phyloP scores from a whole-genome alignment of 2,888 invertebrate species.

The Rhamnusium bicolor region DNA sequence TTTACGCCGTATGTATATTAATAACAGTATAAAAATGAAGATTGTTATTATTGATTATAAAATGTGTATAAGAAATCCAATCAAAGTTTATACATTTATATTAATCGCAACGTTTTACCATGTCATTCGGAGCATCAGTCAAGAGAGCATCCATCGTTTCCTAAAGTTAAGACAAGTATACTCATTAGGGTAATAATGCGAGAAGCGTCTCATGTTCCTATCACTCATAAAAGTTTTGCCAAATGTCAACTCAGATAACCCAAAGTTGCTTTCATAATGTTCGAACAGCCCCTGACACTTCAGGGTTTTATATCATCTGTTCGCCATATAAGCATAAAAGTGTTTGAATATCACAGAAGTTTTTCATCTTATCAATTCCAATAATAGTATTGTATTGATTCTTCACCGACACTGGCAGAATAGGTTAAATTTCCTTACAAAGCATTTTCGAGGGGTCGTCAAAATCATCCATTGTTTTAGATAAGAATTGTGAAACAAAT shows the following conservation, averaged over 20 bases:
- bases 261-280: not conserved
- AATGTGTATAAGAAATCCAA: too few species aligned
- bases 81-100: not conserved
- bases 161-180: not conserved
- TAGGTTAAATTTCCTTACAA: not conserved
- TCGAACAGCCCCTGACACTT: not conserved
- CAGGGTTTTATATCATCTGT: not conserved
- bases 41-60: too few species aligned
- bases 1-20: too few species aligned
- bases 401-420: not conserved
- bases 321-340: not conserved
- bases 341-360: not conserved
- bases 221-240: not conserved
- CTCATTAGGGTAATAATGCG: not conserved
- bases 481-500: not conserved
- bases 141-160: too few species aligned
- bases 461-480: not conserved
- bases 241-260: not conserved
- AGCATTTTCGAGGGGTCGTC: not conserved
- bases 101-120: not conserved
- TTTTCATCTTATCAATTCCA: not conserved
- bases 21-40: too few species aligned
- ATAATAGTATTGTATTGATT: not conserved
- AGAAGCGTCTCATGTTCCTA: not conserved
- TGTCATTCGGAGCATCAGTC: not conserved